Base-by-base conservation (phyloP, 2,113 vertebrate genomes). In the Peromyscus maniculatus region DNA sequence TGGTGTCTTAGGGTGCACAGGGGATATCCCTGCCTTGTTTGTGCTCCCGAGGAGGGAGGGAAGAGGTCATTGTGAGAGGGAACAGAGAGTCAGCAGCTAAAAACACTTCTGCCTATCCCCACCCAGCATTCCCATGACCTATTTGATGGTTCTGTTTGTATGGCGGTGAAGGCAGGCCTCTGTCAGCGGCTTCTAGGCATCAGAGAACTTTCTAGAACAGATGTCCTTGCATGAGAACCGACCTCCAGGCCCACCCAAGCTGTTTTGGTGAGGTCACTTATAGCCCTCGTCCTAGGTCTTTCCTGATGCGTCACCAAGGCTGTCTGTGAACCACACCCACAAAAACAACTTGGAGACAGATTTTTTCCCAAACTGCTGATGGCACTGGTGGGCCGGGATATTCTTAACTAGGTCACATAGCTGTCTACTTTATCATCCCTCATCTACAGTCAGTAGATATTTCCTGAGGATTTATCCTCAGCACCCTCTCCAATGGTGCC, bases 291-390 rank as follows among this genome's bases (percentile, higher is more conserved):
- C 96, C 89, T 95, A 57, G n/a, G 67, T 83, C 67, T 96, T 93
- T 49, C 94, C 78, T 71, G 92, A 84, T 97, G 97, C 75, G 97
- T 98, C 98, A 97, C 97, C 75, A 69, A 43, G 16, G 62, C 67
- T 57, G 82, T 5, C 59, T 92, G 74, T 24, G 93, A 82, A 59
- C 94, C 98, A 96, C 96, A 97, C 97, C 97, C 95, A 90, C 43
- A 89, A 87, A 96, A 97, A 96, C 96, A 97, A 94, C 95, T 88
- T 78, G 87, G 84, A 97, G 96, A 93, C 96, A 96, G 96, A 97
- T 95, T 97, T 87, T 89, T 17, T 83, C 82, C 92, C 72, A 87
- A 95, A 87, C 74, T 87, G 72, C 64, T 78, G 71, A 57, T 67
- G 93, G 97, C n/a, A 22, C 7, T 55, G 31, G 62, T 66, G 21